Evolutionary conservation across 2,888 invertebrate species (phyloP), one percentile per base, ranked within the genome.

Genomic region (Cryptops parisi): DNA sequence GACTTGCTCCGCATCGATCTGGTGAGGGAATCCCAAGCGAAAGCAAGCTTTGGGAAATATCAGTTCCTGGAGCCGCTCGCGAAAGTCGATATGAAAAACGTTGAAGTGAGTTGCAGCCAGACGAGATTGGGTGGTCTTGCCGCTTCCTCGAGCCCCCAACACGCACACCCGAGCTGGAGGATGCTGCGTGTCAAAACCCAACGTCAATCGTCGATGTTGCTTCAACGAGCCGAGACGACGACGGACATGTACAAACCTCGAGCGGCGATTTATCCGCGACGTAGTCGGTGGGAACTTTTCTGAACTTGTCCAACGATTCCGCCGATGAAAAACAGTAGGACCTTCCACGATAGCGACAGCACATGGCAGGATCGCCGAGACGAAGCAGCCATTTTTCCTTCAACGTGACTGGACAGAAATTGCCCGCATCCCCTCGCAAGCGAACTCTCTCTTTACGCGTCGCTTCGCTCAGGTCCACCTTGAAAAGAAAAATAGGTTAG

Each of bases 21-120:
- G 51, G 22, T 51, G 23, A 17, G 51, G 51, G 25, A 51, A 51
- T 3, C 51, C 51, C 17, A 51, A 23, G 25, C 27, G 41, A 17
- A 41, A 12, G 1, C 43, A 24, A 4, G 43, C 5, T 51, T 51
- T 51, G 17, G 43, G 23, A 17, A 51, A 17, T 12, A 51, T 25
- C 6, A 43, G 15, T 44, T 51, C 26, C 17, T 44, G 41, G 15
- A 51, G 44, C 17, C 43, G 23, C 27, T 44, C 44, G 4, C 27
- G 22, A 21, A 51, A 51, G 25, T 51, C 27, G 2, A 51, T 43
- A 17, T 51, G 51, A 25, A 51, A 51, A n/a, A 51, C 17, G 19
- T 44, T 26, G 21, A 43, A n/a, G 3, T 25, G 15, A n/a, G 15
- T 9, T 1, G 51, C 51, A 12, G 44, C 3, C n/a, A 26, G 4